These are phyloP conservation scores for Mesitornis unicolor DNA, from an alignment of 2,113 vertebrate genomes.

Conservation along the genomic window DNA sequence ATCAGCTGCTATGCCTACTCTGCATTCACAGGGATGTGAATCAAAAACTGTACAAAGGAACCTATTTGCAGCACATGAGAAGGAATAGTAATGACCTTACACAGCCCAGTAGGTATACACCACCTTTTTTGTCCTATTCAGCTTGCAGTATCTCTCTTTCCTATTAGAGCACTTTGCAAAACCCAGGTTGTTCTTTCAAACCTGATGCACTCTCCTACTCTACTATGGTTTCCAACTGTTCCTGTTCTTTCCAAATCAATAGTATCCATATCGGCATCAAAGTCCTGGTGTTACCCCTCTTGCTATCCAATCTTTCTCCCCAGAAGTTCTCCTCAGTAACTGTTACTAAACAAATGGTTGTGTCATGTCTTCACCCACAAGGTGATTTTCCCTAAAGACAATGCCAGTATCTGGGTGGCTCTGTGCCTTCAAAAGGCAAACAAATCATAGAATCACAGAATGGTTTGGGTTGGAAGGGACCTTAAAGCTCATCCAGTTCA, in stretches of 20 bases:
- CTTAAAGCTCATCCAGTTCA: too few species aligned
- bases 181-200: background rate
- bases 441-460: too few species aligned
- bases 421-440: background rate
- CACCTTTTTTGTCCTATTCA: background rate
- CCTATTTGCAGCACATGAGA: background rate
- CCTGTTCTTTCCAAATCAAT: conserved; percentile 6
- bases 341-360: background rate
- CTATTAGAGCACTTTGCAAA: background rate
- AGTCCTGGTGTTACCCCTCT: background rate
- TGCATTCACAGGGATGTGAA: background rate
- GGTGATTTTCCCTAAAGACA: background rate
- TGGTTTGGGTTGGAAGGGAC: too few species aligned
- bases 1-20: background rate
- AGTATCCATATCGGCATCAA: background rate
- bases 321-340: background rate
- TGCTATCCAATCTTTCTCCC: background rate
- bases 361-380: background rate
- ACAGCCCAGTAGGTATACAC: background rate
- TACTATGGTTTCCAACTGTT: background rate
- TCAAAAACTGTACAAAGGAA: background rate
- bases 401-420: background rate
- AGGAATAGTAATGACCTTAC: background rate
- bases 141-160: background rate
- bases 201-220: background rate